Conservation (phyloP, 2,113 vertebrate species). For the Scomber scombrus region DNA sequence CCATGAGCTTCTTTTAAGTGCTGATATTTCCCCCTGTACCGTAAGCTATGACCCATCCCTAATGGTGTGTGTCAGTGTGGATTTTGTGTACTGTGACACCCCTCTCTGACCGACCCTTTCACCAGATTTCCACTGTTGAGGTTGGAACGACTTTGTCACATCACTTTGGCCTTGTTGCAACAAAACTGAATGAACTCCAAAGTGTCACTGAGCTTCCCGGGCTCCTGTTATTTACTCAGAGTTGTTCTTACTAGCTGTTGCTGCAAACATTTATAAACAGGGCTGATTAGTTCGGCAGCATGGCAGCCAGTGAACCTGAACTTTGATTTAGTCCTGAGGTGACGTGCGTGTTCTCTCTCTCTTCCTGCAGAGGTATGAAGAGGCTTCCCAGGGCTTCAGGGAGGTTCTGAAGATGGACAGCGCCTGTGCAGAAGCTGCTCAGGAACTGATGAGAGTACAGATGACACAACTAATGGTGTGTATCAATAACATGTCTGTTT, state of each 20-base stretch:
- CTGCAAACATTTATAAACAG: slow-evolving; percentile 25
- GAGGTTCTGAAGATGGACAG: slow-evolving; percentile 78
- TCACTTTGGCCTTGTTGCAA: slow-evolving; percentile 12
- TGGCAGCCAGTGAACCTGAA: slow-evolving; percentile 3
- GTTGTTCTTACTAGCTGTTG: slow-evolving; percentile 3
- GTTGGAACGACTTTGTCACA: slow-evolving; percentile 1
- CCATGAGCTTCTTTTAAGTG: background rate
- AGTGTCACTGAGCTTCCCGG: slow-evolving; percentile 1
- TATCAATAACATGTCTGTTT: background rate
- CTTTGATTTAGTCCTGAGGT: background rate
- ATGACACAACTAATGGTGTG: slow-evolving; percentile 75
- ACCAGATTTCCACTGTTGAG: background rate
- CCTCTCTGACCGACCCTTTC: background rate
- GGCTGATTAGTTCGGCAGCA: slow-evolving; percentile 11
- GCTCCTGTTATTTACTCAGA: slow-evolving; percentile 24
- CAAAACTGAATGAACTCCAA: background rate
- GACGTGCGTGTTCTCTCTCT: background rate
- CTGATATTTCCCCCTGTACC: no score
- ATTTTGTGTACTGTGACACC: background rate
- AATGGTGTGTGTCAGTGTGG: background rate
- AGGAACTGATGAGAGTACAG: slow-evolving; percentile 82
- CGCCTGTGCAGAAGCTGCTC: slow-evolving; percentile 68
- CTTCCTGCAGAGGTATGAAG: slow-evolving; percentile 79
- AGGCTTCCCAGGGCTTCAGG: slow-evolving; percentile 80
- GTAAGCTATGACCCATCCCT: background rate